Evolutionary conservation across 2,888 invertebrate genomes (phyloP).

Genomic region (Nebria brevicollis): DNA sequence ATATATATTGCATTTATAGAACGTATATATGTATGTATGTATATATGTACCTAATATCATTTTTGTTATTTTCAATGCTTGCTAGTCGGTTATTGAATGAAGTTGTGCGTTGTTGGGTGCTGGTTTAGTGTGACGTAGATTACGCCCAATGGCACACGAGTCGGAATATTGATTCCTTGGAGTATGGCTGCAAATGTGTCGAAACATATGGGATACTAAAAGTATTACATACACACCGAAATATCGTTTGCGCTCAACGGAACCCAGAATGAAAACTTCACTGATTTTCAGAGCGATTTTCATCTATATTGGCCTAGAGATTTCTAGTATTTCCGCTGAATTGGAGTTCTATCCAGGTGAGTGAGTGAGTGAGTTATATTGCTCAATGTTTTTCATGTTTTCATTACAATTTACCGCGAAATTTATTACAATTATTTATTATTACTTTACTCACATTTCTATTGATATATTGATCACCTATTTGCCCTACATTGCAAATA

Average conservation of each 20-base stretch:
- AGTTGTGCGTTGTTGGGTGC: slow-evolving; percentile 20
- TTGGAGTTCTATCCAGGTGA: slow-evolving; percentile 59
- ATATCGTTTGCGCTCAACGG: slow-evolving; percentile 57
- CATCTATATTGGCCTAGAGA: slow-evolving; percentile 14
- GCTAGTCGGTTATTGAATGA: slow-evolving; percentile 38
- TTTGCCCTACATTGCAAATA: too few relatives aligned
- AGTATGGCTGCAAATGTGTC: slow-evolving; percentile 59
- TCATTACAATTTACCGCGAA: slow-evolving; percentile 24
- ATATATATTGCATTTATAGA: too few relatives aligned
- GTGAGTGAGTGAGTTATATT: slow-evolving; percentile 55
- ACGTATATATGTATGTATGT: too few relatives aligned
- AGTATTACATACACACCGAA: slow-evolving; percentile 56
- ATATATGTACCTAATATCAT: not conserved
- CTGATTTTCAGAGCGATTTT: not conserved
- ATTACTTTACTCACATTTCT: too few relatives aligned
- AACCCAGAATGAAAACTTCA: not conserved
- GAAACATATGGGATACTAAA: slow-evolving; percentile 60
- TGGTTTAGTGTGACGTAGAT: slow-evolving; percentile 54
- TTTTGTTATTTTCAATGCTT: too few relatives aligned
- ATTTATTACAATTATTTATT: not conserved
- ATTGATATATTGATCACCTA: too few relatives aligned
- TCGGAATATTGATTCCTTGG: slow-evolving; percentile 58
- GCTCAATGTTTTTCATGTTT: not conserved
- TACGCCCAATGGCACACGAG: slow-evolving; percentile 57
- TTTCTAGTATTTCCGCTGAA: slow-evolving; percentile 57